Evolutionary conservation across 1,140 invertebrate species (phyloP).

Genomic region (Pollicipes pollicipes): DNA sequence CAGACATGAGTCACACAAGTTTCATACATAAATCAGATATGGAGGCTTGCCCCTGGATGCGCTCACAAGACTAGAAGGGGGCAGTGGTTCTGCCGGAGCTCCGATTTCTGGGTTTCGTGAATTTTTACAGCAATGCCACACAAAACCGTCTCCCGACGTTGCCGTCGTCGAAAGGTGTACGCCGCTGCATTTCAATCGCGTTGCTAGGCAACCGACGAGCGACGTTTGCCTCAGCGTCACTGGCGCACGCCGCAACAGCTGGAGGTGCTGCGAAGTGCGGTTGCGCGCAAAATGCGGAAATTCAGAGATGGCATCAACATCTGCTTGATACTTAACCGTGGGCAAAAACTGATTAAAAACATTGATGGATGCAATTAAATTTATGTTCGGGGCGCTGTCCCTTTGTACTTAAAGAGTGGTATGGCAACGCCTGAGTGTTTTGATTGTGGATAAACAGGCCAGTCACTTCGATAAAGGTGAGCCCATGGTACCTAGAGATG

Average conservation of each 20-base stretch:
- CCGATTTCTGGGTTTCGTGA: too few relatives aligned
- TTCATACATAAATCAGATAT: too few relatives aligned
- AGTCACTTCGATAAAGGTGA: too few relatives aligned
- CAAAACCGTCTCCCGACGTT: too few relatives aligned
- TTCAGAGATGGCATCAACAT: background rate
- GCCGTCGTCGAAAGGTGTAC: background rate
- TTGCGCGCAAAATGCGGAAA: background rate
- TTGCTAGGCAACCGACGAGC: background rate
- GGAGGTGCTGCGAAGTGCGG: background rate
- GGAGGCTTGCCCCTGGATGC: too few relatives aligned
- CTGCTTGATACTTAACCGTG: background rate
- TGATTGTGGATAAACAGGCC: background rate
- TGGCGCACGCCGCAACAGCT: background rate
- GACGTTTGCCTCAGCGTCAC: background rate
- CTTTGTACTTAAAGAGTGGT: background rate
- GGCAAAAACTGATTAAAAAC: too few relatives aligned
- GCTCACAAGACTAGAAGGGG: too few relatives aligned
- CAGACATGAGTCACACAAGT: too few relatives aligned
- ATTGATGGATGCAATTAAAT: background rate
- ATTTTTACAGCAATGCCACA: too few relatives aligned
- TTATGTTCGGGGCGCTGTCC: background rate
- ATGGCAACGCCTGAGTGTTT: background rate
- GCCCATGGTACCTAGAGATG: too few relatives aligned
- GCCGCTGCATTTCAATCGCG: background rate
- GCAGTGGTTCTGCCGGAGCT: too few relatives aligned